A percentile compares a stretch with the other conserved stretches of the same genome.
Evolutionary conservation across 2,113 vertebrate species (phyloP).

Genomic region (Machaerirhynchus nigripectus): DNA sequence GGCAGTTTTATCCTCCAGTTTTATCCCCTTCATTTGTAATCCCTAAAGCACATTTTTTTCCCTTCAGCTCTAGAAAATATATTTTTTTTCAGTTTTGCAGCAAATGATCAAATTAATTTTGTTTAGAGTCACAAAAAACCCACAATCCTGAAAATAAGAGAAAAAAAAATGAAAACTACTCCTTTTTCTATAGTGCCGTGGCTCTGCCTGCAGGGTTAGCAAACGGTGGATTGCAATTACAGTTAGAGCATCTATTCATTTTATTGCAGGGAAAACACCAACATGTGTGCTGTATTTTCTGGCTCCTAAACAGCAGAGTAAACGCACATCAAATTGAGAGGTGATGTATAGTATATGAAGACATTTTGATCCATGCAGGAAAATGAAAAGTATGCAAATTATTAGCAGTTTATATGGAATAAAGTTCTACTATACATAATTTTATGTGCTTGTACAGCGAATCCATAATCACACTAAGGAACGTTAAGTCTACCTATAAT

Average conservation of each 20-base stretch:
- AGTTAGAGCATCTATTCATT: neutral
- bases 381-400: constrained; percentile 23
- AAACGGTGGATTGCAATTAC: neutral
- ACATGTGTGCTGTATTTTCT: neutral
- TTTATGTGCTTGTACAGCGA: neutral
- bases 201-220: neutral
- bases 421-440: neutral
- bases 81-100: neutral
- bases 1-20: neutral
- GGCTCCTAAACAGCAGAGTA: neutral
- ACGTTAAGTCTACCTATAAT: neutral
- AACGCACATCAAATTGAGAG: neutral
- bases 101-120: neutral
- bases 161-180: neutral
- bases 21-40: neutral
- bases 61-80: neutral
- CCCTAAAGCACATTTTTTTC: neutral
- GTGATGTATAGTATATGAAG: neutral
- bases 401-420: neutral
- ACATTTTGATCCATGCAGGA: constrained; percentile 14
- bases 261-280: constrained; percentile 19
- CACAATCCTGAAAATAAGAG: neutral
- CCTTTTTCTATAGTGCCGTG: neutral
- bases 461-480: neutral
- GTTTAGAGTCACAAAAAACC: neutral